Base-by-base conservation (phyloP, 1,140 invertebrate genomes). In the Artemia franciscana region DNA sequence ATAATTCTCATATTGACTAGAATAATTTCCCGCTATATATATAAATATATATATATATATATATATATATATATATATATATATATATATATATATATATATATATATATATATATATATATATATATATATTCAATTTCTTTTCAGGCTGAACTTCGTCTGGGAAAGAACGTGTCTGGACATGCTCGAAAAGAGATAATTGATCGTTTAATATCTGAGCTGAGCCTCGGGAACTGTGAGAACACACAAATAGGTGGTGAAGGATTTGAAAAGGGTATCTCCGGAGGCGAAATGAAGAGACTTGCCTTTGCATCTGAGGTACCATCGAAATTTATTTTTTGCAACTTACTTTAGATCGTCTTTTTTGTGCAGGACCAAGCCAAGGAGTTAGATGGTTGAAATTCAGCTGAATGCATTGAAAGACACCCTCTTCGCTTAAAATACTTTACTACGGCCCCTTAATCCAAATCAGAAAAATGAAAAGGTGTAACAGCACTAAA, bases 161-260 rank as follows among this genome's bases (percentile, higher is more conserved):
- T 51, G 39, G 39, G 39, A 51, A 18, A 18, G 3, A 51, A 18
- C 39, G 21, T 51, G 12, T 51, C 39, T 15, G 21, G 12, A 12
- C 21, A 15, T 51, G 39, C 12, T 15, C 12, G 39, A 18, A 51
- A 51, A 3, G 12, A 51, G 39, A 12, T 12, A 3, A 51, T 51
- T 3, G 39, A 51, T 18, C 39, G 39, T 18, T 3, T 51, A 3
- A 51, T 51, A 15, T 51, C 39, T 51, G 39, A 51, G 39, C 74
- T 91, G 12, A 83, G 85, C 0, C 72, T 91, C 3, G 69, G 66
- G 24, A 77, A 78, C 61, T 79, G 78, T 68, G 73, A 74, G 24
- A 66, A 81, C 68, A 78, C 76, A 5, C 66, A 74, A 15, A 80
- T 79, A 60, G 77, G 76, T 26, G 69, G 27, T 57, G 63, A 59